phyloP scores from a whole-genome alignment of 2,797 vertebrate species.

The Mormyrops boulengeri region DNA sequence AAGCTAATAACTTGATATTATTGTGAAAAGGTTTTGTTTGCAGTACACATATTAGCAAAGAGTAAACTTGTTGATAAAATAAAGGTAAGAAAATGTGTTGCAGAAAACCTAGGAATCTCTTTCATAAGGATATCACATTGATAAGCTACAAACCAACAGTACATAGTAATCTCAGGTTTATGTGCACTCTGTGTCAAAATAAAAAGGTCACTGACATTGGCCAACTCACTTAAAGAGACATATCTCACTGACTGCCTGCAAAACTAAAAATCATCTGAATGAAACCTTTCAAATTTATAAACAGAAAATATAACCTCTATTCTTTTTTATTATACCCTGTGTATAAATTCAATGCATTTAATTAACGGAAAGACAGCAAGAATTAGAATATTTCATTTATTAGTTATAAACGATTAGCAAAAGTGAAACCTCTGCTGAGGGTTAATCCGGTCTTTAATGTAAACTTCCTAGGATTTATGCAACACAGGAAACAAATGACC shows the following conservation, averaged over 20 bases:
- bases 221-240: not conserved
- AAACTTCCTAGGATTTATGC: slow-evolving; percentile 41
- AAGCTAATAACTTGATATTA: slow-evolving; percentile 52
- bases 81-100: slow-evolving; percentile 41
- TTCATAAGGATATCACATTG: not conserved
- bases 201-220: not conserved
- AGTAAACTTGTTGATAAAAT: slow-evolving; percentile 39
- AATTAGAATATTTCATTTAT: not conserved
- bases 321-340: not conserved
- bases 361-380: not conserved
- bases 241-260: not conserved
- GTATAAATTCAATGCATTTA: not conserved
- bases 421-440: not conserved
- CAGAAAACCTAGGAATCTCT: slow-evolving; percentile 46
- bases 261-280: not conserved
- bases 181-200: not conserved
- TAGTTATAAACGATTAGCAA: not conserved
- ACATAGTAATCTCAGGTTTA: not conserved
- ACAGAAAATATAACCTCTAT: not conserved
- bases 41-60: slow-evolving; percentile 45
- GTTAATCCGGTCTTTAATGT: not conserved
- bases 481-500: slow-evolving; percentile 50
- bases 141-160: not conserved
- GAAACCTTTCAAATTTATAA: not conserved
- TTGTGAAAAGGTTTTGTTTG: slow-evolving; percentile 53